Conservation (phyloP, 2,797 vertebrate genomes). For the Xerus rutilus region DNA sequence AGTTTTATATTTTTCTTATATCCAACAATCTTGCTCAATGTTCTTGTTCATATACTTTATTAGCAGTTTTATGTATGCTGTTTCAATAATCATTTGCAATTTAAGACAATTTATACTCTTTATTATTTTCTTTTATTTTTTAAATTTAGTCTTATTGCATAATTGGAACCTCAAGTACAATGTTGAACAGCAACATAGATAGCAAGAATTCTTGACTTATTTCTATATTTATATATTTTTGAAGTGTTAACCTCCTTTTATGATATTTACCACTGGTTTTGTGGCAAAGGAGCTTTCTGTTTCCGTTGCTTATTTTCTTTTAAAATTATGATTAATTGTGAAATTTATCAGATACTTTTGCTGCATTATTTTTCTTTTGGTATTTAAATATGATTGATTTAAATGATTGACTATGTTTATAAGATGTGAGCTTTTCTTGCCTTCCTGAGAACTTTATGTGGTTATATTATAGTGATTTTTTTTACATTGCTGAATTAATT, state of each 20-base stretch:
- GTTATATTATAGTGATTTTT: neutral
- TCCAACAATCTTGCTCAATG: neutral
- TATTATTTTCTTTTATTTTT: neutral
- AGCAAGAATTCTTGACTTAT: slow-evolving; percentile 1
- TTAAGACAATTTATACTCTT: neutral
- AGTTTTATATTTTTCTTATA: neutral
- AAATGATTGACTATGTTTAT: neutral
- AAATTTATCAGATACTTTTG: slow-evolving; percentile 23
- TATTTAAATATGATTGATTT: slow-evolving; percentile 19
- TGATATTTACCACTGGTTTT: neutral
- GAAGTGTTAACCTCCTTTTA: neutral
- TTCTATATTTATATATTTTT: slow-evolving; percentile 1
- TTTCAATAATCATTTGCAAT: slow-evolving; percentile 44
- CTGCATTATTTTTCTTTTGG: neutral
- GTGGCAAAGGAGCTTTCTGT: neutral
- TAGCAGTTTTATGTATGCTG: slow-evolving; percentile 24
- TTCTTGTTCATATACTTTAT: slow-evolving; percentile 8
- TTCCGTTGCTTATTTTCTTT: neutral
- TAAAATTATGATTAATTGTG: neutral
- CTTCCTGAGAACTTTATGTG: slow-evolving; percentile 19
- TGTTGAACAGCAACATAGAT: slow-evolving; percentile 4
- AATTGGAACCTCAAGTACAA: neutral
- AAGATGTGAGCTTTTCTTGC: neutral
- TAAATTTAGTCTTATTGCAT: neutral
- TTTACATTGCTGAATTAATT: slow-evolving; percentile 36